Percentiles rank a stretch among this genome's conserved stretches.
Evolutionary conservation across 2,113 vertebrate genomes (phyloP).

Genomic region (Hyperopisus bebe): DNA sequence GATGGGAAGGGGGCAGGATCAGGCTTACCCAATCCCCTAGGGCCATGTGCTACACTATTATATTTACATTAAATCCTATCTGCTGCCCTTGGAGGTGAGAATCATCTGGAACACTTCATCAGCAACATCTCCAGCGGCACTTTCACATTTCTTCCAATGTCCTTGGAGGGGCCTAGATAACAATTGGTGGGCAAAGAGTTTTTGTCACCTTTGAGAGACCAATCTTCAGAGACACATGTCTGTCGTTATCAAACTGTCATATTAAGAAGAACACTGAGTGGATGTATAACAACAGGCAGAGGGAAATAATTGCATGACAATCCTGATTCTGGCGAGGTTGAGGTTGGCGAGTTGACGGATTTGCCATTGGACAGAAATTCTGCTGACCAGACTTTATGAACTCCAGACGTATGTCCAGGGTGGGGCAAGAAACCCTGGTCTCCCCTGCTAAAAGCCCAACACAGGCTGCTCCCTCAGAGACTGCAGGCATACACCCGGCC

Average conservation of each 20-base stretch:
- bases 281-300: neutral
- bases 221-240: slow-evolving; percentile 4
- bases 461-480: neutral
- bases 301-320: neutral
- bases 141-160: slow-evolving; percentile 5
- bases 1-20: neutral
- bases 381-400: neutral
- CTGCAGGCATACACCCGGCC: neutral
- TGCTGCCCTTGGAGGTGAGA: slow-evolving; percentile 13
- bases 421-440: neutral
- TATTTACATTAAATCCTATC: neutral
- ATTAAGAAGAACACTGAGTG: neutral
- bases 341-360: neutral
- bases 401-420: neutral
- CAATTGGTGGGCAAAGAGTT: neutral
- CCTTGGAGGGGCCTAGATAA: slow-evolving; percentile 13
- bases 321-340: neutral
- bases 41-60: neutral
- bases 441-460: neutral
- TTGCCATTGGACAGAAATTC: neutral
- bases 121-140: slow-evolving; percentile 22
- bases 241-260: neutral
- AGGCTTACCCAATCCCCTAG: neutral
- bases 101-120: neutral
- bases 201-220: slow-evolving; percentile 12